phyloP scores from a whole-genome alignment of 1,140 invertebrate species.

The Tribolium castaneum region DNA sequence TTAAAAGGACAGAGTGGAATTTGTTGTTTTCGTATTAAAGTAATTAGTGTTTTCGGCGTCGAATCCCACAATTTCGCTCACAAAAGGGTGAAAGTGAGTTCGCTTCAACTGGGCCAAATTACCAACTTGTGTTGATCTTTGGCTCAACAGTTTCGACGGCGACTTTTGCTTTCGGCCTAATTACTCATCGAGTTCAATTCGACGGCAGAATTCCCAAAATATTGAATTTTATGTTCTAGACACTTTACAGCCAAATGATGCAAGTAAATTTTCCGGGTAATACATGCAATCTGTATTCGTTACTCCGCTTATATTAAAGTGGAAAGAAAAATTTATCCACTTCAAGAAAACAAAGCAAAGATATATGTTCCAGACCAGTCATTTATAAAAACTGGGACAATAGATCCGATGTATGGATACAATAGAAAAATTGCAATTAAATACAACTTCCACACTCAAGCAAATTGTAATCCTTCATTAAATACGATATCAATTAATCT shows the following conservation, averaged over 20 bases:
- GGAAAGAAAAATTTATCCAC: too few species aligned
- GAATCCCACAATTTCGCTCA: not conserved
- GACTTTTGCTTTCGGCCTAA: not conserved
- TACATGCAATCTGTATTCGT: not conserved
- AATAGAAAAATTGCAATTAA: too few species aligned
- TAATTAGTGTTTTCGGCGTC: not conserved
- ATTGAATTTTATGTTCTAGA: not conserved
- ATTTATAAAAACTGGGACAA: too few species aligned
- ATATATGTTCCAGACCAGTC: too few species aligned
- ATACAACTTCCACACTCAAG: too few species aligned
- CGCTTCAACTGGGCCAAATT: not conserved
- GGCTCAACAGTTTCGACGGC: not conserved
- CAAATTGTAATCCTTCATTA: too few species aligned
- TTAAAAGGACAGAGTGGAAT: not conserved
- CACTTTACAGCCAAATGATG: not conserved
- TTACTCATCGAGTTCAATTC: not conserved
- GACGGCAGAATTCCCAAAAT: not conserved
- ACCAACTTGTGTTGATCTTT: not conserved
- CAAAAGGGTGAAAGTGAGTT: not conserved
- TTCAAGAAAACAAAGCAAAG: too few species aligned
- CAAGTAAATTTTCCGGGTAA: not conserved
- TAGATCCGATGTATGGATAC: too few species aligned
- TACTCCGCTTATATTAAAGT: too few species aligned
- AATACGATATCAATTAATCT: too few species aligned
- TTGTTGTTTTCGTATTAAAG: conserved; percentile 3